Evolutionary conservation across 2,888 invertebrate species (phyloP).

Genomic region (Bruchidius siliquastri): DNA sequence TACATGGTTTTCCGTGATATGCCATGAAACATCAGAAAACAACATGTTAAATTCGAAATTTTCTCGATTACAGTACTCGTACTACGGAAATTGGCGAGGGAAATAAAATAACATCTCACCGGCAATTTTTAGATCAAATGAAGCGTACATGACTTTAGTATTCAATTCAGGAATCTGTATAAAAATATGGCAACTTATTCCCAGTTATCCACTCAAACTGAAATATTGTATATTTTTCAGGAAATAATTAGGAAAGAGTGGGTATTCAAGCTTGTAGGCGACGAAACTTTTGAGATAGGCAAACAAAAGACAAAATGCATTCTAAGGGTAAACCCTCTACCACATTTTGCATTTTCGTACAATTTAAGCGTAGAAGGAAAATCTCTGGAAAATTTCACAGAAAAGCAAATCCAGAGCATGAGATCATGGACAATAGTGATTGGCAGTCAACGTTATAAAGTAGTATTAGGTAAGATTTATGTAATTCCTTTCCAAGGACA

Average conservation of each 20-base stretch:
- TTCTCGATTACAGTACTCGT: too few species aligned
- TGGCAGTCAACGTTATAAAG: constrained; percentile 55
- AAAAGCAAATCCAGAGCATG: constrained; percentile 70
- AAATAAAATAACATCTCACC: too few species aligned
- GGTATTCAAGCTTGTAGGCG: constrained; percentile 90
- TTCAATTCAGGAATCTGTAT: too few species aligned
- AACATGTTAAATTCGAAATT: too few species aligned
- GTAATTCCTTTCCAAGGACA: too few species aligned
- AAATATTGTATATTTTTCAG: constrained; percentile 42
- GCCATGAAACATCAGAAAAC: too few species aligned
- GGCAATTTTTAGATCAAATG: too few species aligned
- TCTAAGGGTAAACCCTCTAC: constrained; percentile 56
- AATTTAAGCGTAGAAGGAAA: constrained; percentile 78
- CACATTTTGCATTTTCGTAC: constrained; percentile 78
- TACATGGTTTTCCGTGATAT: too few species aligned
- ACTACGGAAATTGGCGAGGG: too few species aligned
- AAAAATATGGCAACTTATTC: too few species aligned
- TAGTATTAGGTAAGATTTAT: constrained; percentile 63
- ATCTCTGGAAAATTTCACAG: constrained; percentile 72
- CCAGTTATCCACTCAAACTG: too few species aligned
- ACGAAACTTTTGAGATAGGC: constrained; percentile 71
- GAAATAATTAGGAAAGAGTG: constrained; percentile 73
- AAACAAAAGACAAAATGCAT: constrained; percentile 44
- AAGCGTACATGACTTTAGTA: too few species aligned
- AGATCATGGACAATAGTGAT: constrained; percentile 66